Evolutionary conservation across 2,888 invertebrate species (phyloP).

Genomic region (Ochlodes sylvanus): DNA sequence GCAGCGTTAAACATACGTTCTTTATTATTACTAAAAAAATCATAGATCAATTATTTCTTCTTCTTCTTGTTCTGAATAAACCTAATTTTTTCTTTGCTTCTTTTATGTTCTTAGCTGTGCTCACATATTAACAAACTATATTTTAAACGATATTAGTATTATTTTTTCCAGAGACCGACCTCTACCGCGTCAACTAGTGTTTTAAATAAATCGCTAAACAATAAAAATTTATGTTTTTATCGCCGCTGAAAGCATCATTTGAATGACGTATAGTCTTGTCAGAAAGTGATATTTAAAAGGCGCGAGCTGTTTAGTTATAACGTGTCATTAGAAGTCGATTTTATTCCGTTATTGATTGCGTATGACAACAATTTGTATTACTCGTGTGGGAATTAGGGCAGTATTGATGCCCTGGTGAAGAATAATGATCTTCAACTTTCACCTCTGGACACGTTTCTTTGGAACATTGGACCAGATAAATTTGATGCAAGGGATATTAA

Average conservation of each 20-base stretch:
- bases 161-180: not conserved
- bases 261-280: slow-evolving; percentile 74
- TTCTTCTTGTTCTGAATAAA: too few relatives aligned
- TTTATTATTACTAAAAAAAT: too few relatives aligned
- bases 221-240: slow-evolving; percentile 4
- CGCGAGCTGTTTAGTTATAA: slow-evolving; percentile 69
- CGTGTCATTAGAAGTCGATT: slow-evolving; percentile 73
- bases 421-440: slow-evolving; percentile 50
- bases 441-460: slow-evolving; percentile 39
- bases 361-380: slow-evolving; percentile 68
- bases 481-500: too few relatives aligned
- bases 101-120: too few relatives aligned
- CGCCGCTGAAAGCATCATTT: slow-evolving; percentile 36
- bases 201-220: slow-evolving; percentile 3
- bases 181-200: not conserved
- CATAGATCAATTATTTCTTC: too few relatives aligned
- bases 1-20: too few relatives aligned
- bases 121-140: too few relatives aligned
- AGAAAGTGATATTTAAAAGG: slow-evolving; percentile 48
- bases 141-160: not conserved
- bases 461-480: slow-evolving; percentile 21
- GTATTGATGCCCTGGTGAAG: slow-evolving; percentile 45
- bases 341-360: slow-evolving; percentile 68
- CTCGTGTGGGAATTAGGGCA: slow-evolving; percentile 61
- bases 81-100: too few relatives aligned